phyloP scores from a whole-genome alignment of 2,888 invertebrate genomes.

The Chymomyza procnemis region DNA sequence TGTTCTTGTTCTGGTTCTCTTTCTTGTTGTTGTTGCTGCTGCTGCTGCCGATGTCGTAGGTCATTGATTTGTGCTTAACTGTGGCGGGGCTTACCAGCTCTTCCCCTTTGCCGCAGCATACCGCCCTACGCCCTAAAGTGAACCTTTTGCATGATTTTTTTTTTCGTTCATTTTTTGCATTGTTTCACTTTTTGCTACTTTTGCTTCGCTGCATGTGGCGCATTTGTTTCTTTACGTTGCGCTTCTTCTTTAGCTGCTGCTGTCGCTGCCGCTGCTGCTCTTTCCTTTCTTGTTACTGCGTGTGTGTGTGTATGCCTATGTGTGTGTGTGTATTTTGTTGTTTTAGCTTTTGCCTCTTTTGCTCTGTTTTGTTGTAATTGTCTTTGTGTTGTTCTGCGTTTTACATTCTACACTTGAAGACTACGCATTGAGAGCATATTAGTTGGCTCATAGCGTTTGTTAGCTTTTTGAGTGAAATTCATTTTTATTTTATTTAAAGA shows the following conservation, averaged over 20 bases:
- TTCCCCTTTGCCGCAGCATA: not conserved
- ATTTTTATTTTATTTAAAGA: no score
- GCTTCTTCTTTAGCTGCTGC: conserved; percentile 38
- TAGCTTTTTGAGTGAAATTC: no score
- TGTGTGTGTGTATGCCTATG: conserved; percentile 14
- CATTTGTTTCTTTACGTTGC: conserved; percentile 42
- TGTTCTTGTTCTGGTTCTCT: not conserved
- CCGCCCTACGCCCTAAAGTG: no score
- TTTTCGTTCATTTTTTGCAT: conserved; percentile 24
- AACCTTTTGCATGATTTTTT: not conserved
- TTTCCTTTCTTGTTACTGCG: conserved; percentile 2
- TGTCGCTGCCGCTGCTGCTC: conserved; percentile 9
- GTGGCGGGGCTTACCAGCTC: conserved; percentile 3
- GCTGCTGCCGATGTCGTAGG: conserved; percentile 59
- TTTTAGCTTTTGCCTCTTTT: not conserved
- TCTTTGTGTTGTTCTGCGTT: conserved; percentile 1
- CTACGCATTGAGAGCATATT: not conserved
- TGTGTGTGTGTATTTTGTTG: conserved; percentile 11
- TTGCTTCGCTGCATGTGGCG: conserved; percentile 60
- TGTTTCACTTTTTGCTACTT: conserved; percentile 38
- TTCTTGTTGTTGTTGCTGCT: not conserved
- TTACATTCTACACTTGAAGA: not conserved
- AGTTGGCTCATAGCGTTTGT: not conserved
- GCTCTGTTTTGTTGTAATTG: not conserved
- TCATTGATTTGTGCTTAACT: conserved; percentile 72